Conservation (phyloP, 2,113 vertebrate genomes). For the Romanogobio albipinnatus region DNA sequence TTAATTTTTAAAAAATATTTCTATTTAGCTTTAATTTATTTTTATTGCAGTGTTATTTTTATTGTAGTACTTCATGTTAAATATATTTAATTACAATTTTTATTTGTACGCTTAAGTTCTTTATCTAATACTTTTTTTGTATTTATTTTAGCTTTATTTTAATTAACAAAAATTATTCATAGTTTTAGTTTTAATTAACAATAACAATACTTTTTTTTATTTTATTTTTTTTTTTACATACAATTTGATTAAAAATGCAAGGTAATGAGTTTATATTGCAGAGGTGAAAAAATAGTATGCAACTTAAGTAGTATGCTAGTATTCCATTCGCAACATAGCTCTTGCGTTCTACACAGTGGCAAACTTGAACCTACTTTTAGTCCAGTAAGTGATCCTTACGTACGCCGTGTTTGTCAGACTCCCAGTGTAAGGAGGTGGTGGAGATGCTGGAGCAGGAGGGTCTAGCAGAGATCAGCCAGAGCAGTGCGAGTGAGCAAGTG, state of each 20-base stretch:
- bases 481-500: slow-evolving; percentile 83
- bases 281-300: background rate
- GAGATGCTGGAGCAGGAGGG: slow-evolving; percentile 87
- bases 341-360: background rate
- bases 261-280: background rate
- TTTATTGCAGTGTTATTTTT: background rate
- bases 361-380: background rate
- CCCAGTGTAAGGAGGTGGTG: slow-evolving; percentile 82
- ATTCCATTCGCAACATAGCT: background rate
- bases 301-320: background rate
- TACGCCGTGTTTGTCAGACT: slow-evolving; percentile 71
- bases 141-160: background rate
- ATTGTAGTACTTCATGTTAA: background rate
- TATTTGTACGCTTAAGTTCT: background rate
- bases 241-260: background rate
- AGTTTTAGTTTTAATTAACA: background rate
- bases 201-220: background rate
- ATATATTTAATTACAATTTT: background rate
- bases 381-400: background rate
- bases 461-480: slow-evolving; percentile 79
- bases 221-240: background rate
- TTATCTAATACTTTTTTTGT: background rate
- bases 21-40: background rate
- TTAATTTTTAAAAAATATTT: background rate
- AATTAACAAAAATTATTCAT: background rate